phyloP scores from a whole-genome alignment of 2,113 vertebrate species.

The Acrocephalus arundinaceus region DNA sequence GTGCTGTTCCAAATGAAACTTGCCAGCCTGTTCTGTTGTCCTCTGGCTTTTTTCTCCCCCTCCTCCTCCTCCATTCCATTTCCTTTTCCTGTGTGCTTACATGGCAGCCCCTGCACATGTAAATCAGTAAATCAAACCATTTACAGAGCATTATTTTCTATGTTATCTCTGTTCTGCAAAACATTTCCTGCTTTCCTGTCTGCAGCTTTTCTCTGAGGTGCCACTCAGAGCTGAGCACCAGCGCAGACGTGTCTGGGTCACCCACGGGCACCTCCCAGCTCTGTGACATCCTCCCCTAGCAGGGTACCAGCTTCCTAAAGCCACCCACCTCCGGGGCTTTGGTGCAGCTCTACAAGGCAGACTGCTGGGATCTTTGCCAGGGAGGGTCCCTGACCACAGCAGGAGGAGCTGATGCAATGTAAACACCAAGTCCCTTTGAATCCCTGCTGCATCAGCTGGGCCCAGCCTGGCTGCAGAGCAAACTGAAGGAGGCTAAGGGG shows the following conservation, averaged over 20 bases:
- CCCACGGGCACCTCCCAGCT: fast-evolving
- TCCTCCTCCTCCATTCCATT: not conserved
- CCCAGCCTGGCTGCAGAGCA: not conserved
- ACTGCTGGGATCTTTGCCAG: not conserved
- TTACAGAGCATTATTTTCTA: not conserved
- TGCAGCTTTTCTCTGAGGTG: not conserved
- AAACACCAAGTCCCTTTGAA: not conserved
- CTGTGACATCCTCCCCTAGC: not conserved
- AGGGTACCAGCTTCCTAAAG: not conserved
- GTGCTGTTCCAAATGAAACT: not conserved
- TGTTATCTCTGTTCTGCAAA: conserved; percentile 47
- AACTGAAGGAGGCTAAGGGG: not conserved
- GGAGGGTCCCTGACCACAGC: not conserved
- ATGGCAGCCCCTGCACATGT: not conserved
- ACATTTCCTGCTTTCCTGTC: conserved; percentile 46
- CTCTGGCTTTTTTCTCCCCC: not conserved
- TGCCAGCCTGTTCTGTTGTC: not conserved
- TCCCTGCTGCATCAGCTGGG: not conserved
- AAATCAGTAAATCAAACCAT: not conserved
- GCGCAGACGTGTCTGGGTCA: fast-evolving
- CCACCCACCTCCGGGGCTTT: not conserved
- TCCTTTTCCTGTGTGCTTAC: conserved; percentile 41
- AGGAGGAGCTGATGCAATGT: not conserved
- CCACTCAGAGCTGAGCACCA: not conserved
- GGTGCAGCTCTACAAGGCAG: not conserved